Evolutionary conservation across 2,113 vertebrate genomes (phyloP), one percentile per base, ranked within the genome.

Genomic region (Trogon surrucura): DNA sequence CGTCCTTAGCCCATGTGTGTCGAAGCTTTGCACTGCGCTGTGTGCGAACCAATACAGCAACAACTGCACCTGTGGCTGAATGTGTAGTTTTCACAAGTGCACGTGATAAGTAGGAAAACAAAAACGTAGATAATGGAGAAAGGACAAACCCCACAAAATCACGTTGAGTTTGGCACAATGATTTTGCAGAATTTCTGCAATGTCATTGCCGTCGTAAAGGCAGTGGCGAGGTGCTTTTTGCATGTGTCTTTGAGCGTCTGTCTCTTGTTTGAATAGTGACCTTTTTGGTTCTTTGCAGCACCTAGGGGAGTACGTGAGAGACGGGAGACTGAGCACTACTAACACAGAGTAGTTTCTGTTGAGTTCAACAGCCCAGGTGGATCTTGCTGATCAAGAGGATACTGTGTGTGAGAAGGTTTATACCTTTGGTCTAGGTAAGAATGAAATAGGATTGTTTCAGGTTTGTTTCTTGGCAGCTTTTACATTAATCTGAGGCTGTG

Each of bases 381-480:
- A 19, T 80, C 62, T 85, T 36, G 17, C 72, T 70, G 44, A 48
- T 58, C n/a, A 77, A 78, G 41, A 14, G 84, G 41, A 64, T 13
- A 27, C 50, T 1, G 0, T 36, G 9, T 66, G 23, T 72, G 27
- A 84, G 56, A 54, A 70, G 26, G 38, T 73, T 72, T 56, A 51
- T 56, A 53, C n/a, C 25, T 75, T 62, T 70, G 54, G 38, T 81
- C 41, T 80, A 1, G 1, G 26, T 45, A 30, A 83, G 60, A 77
- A 66, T 32, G 51, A 71, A 84, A 72, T 17, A 45, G 7, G 15
- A 5, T 36, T 56, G 45, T 64, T 92, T 83, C 67, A 50, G 32
- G 36, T 78, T 89, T 86, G 73, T 91, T 78, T 53, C 60, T 80
- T 57, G n/a, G n/a, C 41, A 80, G 36, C 10, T 92, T 75, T 91